Conservation (phyloP, 1,140 invertebrate genomes). For the Tetramorium parvispinum region DNA sequence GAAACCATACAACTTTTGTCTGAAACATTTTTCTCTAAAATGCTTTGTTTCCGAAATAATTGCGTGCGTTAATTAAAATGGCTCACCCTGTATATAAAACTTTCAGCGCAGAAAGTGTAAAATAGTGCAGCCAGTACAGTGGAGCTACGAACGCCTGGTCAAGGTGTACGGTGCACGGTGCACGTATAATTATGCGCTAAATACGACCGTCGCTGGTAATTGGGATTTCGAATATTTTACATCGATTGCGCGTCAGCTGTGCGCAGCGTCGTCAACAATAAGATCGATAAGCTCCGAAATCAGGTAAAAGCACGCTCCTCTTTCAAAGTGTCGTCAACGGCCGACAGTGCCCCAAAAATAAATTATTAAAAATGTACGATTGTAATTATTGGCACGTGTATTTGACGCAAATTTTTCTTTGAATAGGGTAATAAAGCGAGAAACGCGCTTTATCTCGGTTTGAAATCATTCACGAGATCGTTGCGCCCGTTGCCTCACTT, state of each 20-base stretch:
- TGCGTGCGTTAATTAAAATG: too few relatives aligned
- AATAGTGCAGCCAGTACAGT: too few relatives aligned
- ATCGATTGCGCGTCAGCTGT: neutral
- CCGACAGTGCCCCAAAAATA: neutral
- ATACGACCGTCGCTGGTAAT: neutral
- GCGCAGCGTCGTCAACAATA: neutral
- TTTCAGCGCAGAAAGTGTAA: too few relatives aligned
- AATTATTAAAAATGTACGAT: neutral
- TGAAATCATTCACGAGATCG: conserved; percentile 25
- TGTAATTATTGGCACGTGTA: neutral
- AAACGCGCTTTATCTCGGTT: neutral
- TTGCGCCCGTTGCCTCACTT: neutral
- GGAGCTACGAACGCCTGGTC: neutral
- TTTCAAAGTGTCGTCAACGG: neutral
- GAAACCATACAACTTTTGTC: too few relatives aligned
- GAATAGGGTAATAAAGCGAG: neutral
- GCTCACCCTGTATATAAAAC: too few relatives aligned
- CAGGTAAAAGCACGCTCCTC: conserved; percentile 2
- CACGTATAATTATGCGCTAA: neutral
- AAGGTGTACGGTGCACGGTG: too few relatives aligned
- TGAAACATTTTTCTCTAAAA: too few relatives aligned
- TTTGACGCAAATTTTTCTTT: neutral
- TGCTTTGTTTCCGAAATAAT: too few relatives aligned
- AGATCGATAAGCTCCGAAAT: neutral
- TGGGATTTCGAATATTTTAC: neutral